Evolutionary conservation across 1,140 invertebrate genomes (phyloP).

Genomic region (Cepaea nemoralis): DNA sequence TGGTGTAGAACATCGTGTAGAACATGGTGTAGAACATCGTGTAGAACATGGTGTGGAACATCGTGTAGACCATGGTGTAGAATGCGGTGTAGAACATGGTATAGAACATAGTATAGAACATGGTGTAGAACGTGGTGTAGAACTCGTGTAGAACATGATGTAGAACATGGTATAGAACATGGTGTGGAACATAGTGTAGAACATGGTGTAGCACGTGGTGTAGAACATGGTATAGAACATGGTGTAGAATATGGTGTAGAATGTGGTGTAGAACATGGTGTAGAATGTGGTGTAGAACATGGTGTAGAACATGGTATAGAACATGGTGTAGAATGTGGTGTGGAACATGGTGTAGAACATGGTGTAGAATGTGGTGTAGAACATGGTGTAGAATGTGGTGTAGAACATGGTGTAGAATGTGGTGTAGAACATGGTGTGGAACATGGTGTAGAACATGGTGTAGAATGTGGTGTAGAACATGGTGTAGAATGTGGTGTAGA

Average conservation of each 20-base stretch:
- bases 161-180: not conserved
- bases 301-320: not conserved
- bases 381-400: not conserved
- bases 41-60: not conserved
- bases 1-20: not conserved
- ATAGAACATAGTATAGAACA: not conserved
- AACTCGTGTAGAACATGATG: not conserved
- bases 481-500: constrained; percentile 2
- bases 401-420: not conserved
- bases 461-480: not conserved
- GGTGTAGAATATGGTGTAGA: not conserved
- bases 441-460: constrained; percentile 2
- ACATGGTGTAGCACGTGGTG: not conserved
- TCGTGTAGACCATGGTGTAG: not conserved
- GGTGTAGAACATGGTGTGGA: not conserved
- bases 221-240: not conserved
- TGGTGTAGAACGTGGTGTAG: not conserved
- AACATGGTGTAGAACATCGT: not conserved
- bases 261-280: constrained; percentile 4
- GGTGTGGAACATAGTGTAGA: not conserved
- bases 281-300: not conserved
- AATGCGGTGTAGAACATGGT: constrained; percentile 1
- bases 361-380: not conserved
- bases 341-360: not conserved
- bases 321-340: not conserved